phyloP scores from a whole-genome alignment of 2,888 invertebrate genomes.

The Diaperis boleti region DNA sequence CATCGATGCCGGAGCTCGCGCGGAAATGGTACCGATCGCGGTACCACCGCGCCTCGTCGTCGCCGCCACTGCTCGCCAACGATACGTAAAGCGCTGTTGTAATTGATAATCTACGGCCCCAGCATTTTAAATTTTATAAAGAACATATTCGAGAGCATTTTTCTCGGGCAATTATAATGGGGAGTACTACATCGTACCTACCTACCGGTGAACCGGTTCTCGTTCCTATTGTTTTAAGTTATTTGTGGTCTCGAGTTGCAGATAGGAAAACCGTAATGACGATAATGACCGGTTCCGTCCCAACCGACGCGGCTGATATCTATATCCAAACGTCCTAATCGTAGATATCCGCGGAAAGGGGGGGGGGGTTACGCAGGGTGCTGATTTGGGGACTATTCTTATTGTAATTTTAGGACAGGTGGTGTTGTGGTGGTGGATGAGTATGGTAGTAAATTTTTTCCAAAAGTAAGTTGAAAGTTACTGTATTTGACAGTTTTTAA shows the following conservation, averaged over 20 bases:
- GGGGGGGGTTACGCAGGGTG: background rate
- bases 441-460: too few species aligned
- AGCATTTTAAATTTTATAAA: conserved; percentile 29
- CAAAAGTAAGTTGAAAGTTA: too few species aligned
- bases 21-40: too few species aligned
- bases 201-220: too few species aligned
- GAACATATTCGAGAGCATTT: conserved; percentile 30
- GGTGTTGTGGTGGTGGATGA: too few species aligned
- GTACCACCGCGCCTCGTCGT: too few species aligned
- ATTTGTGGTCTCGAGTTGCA: conserved; percentile 40
- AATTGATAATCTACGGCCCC: conserved; percentile 20
- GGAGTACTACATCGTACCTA: conserved; percentile 1
- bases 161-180: conserved; percentile 31
- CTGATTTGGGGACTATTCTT: background rate
- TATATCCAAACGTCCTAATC: conserved; percentile 28
- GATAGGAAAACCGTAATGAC: conserved; percentile 40
- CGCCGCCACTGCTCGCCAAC: too few species aligned
- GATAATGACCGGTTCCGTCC: conserved; percentile 41
- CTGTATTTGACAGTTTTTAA: too few species aligned
- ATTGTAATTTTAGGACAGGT: too few species aligned
- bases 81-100: conserved; percentile 8
- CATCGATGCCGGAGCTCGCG: too few species aligned
- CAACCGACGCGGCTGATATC: conserved; percentile 30
- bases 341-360: conserved; percentile 1
- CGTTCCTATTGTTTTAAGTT: conserved; percentile 42